Percentiles rank a stretch among this genome's conserved stretches.
Evolutionary conservation across 2,113 vertebrate genomes (phyloP).

Genomic region (Glareola pratincola): DNA sequence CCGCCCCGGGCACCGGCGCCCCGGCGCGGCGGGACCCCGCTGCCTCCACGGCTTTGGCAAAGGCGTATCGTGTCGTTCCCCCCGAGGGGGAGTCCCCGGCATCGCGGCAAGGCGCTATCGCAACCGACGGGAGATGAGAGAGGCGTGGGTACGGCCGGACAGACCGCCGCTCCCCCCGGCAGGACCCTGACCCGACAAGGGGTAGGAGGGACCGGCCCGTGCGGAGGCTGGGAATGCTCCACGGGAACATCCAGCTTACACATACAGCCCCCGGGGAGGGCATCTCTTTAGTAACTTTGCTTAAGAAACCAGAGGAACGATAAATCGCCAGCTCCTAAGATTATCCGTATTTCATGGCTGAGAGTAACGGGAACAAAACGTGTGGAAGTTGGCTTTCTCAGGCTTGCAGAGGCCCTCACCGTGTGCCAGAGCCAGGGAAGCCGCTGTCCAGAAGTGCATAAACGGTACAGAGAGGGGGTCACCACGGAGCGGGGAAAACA

Average conservation of each 20-base stretch:
- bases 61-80: rapidly evolving
- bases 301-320: background rate
- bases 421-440: background rate
- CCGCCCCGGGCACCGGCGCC: too few relatives aligned
- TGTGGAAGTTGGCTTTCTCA: rapidly evolving
- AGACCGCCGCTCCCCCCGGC: background rate
- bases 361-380: background rate
- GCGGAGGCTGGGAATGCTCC: background rate
- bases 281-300: background rate
- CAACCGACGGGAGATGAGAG: too few relatives aligned
- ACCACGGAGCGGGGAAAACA: background rate
- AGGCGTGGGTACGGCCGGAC: too few relatives aligned
- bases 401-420: background rate
- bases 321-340: background rate
- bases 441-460: rapidly evolving
- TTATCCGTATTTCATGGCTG: background rate
- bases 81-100: background rate
- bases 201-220: rapidly evolving
- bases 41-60: background rate
- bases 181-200: rapidly evolving
- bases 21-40: too few relatives aligned
- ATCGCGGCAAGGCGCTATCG: rapidly evolving
- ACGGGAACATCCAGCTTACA: background rate
- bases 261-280: too few relatives aligned
- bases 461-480: rapidly evolving